Conservation (phyloP, 2,797 vertebrate genomes). For the Rhinophrynus dorsalis region DNA sequence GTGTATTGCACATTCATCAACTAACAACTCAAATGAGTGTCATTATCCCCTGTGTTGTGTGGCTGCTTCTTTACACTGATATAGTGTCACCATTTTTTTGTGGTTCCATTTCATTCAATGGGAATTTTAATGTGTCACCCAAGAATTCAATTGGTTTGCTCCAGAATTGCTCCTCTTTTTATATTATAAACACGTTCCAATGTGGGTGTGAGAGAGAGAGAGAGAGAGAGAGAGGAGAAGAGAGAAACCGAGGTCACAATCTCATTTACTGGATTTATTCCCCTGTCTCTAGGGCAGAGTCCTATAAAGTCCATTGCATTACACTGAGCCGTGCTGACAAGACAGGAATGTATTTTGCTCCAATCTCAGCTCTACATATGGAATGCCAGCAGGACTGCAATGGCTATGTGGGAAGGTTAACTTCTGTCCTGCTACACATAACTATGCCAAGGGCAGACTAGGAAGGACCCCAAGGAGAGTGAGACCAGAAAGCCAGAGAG, state of each 20-base stretch:
- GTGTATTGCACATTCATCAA: too few relatives aligned
- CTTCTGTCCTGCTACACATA: background rate
- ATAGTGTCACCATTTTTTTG: too few relatives aligned
- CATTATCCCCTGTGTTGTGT: too few relatives aligned
- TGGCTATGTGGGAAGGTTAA: background rate
- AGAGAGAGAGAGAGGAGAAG: background rate
- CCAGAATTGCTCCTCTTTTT: too few relatives aligned
- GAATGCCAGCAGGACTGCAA: background rate
- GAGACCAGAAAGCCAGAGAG: background rate
- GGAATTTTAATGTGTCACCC: too few relatives aligned
- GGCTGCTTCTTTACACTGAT: too few relatives aligned
- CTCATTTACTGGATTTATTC: slow-evolving; percentile 14
- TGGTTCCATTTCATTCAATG: too few relatives aligned
- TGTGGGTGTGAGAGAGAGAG: background rate
- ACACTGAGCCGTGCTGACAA: slow-evolving; percentile 1
- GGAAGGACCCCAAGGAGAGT: background rate
- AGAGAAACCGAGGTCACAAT: background rate
- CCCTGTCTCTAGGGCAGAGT: background rate
- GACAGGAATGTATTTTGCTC: background rate
- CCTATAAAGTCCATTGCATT: background rate
- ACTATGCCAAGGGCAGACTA: background rate
- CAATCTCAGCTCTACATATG: background rate
- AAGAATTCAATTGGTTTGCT: too few relatives aligned
- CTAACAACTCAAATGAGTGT: too few relatives aligned
- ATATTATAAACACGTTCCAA: too few relatives aligned